Base-by-base conservation (phyloP, 2,797 vertebrate genomes). In the Melanotaenia maccullochi region DNA sequence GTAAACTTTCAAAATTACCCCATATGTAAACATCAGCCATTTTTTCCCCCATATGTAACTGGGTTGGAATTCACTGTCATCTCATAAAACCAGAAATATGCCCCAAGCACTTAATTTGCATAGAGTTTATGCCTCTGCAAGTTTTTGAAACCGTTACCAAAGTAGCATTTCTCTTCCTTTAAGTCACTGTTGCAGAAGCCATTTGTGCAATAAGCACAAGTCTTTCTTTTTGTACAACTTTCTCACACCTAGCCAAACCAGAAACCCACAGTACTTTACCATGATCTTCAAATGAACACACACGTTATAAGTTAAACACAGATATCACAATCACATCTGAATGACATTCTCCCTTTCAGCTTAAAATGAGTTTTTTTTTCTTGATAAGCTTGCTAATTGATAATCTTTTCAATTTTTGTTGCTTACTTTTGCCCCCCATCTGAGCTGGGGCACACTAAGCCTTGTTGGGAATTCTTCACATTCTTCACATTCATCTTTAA, bases 401-500 rank as follows among this genome's bases (percentile, higher is more conserved):
- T 42, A 42, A 44, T 64, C 13, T 30, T 9, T 11, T 30, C 18
- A 60, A 60, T 24, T 65, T 60, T 52, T 76, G 1, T 4, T 32
- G 56, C 62, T 71, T 9, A 65, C 71, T 66, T 66, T 24, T 7
- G 25, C 65, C 71, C 44, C 62, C 77, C 75, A 67, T 51, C 59
- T 11, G 55, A 81, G 75, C 58, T 16, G 24, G 59, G 71, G 68
- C 55, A 49, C 71, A 75, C 81, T 86, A 79, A 60, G 56, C 64
- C 73, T 61, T 51, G 33, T 71, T 71, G 78, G 62, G 72, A 89
- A 91, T 90, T 89, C 86, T 68, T 84, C 57, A 80, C 86, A 93
- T 92, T 92, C 90, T 86, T 75, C 4, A 55, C 81, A 86, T 91
- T 89, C 83, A 87, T 82, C 66, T 69, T 76, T 87, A 92, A 91